Evolutionary conservation across 1,140 invertebrate genomes (phyloP), one percentile per base, ranked within the genome.

Genomic region (Drosophila bifasciata): DNA sequence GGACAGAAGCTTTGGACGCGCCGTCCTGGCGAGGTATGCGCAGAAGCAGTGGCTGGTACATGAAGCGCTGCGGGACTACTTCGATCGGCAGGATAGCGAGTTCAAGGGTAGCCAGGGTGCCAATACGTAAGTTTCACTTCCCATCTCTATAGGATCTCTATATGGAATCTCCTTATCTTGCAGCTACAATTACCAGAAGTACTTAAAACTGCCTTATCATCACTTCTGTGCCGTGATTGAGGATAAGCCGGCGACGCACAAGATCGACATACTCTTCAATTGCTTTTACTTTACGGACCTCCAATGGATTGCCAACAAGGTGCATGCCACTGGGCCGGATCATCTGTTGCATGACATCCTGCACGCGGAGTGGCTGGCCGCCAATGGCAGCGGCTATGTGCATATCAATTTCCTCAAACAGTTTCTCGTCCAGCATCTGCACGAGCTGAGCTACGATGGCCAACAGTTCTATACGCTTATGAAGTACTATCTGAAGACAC

Each of bases 171-270:
- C 13, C 16, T 1, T 8, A 1, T 6, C 0, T 66, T 41, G 32
- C 88, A 95, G 95, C 84, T 95, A 95, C 90, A 96, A 97, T 91
- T 93, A 94, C n/a, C 92, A 96, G 88, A 96, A 95, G 92, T 92
- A 96, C 44, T 96, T 96, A 91, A 96, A 97, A 92, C 92, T 97
- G 44, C 96, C 96, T 53, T 96, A 94, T 92, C 96, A 97, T 71
- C 92, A 91, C 61, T 91, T 92, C 63, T 90, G 89, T 86, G 77
- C 83, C 67, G 79, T 90, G 40, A 89, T 91, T 66, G 90, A 91
- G 75, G 86, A 91, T 32, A 88, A 90, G 41, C 75, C 83, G 52
- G 77, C 88, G 55, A 17, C 78, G 45, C 89, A 89, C 66, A 91
- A 91, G 63, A 77, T 91, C 45, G 89, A 91, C 63, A 91, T 91